Percentiles rank a stretch among this genome's conserved stretches.
Evolutionary conservation across 2,797 vertebrate genomes (phyloP).

Genomic region (Onychomys torridus): DNA sequence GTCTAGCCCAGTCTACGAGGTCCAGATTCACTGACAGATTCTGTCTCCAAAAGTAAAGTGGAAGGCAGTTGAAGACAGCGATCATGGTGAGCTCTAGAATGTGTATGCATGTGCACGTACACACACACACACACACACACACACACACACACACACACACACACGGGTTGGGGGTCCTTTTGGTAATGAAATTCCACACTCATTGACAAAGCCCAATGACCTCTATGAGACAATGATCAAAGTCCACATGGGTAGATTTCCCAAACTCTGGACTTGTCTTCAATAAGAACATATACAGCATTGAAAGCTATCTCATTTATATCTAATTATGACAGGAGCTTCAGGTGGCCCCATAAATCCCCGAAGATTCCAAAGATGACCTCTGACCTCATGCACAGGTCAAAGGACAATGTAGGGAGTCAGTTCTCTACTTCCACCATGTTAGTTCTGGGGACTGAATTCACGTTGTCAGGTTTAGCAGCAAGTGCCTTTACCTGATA

Average conservation of each 20-base stretch:
- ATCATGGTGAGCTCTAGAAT: too few relatives aligned
- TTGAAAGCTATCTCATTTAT: background rate
- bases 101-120: too few relatives aligned
- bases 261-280: background rate
- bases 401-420: background rate
- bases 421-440: too few relatives aligned
- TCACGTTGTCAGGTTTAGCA: background rate
- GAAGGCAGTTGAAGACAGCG: too few relatives aligned
- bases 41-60: too few relatives aligned
- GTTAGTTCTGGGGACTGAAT: background rate
- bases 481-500: background rate
- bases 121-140: too few relatives aligned
- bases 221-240: background rate
- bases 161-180: background rate
- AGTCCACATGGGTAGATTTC: background rate
- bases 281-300: background rate
- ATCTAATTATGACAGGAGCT: background rate
- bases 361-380: background rate
- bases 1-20: too few relatives aligned
- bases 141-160: too few relatives aligned
- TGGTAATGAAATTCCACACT: background rate
- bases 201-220: background rate
- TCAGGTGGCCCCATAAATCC: background rate
- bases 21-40: too few relatives aligned
- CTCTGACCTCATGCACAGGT: background rate